Evolutionary conservation across 2,797 vertebrate species (phyloP), one percentile per base, ranked within the genome.

Genomic region (Phyllotis vaccarum): DNA sequence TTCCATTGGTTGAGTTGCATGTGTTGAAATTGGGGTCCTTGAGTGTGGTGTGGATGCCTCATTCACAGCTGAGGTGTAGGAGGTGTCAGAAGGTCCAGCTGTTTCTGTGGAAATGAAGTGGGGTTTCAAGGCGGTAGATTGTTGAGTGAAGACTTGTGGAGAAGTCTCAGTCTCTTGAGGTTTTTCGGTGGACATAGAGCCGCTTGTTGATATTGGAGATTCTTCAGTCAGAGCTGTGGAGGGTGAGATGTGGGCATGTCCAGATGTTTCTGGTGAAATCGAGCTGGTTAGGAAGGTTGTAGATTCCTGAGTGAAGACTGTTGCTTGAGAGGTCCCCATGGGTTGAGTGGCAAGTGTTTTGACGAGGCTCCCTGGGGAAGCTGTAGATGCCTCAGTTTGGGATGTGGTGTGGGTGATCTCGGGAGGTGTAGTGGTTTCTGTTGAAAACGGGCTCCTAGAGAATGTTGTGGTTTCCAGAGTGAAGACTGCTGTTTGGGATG

Each of bases 51-150:
- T 64, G 5, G 81, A 3, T 27, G 1, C n/a, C 40, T 60, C 56
- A 16, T 14, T 2, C 6, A 0, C 13, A 8, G 34, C 4, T 54
- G 46, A n/a, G 34, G 9, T 52, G 7, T 12, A 21, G 11, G 19
- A 12, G 19, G 21, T 72, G 5, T 29, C 46, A 2, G 66, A 0
- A 10, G 46, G 2, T 0, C 29, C 22, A 56, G 5, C n/a, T 56
- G 21, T 24, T 6, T 22, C 0, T 58, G 5, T 5, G 14, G 29
- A 19, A 24, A 5, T 6, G 37, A 29, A 29, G 46, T 34, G 14
- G 13, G 27, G 6, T n/a, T n/a, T n/a, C n/a, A n/a, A 49, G 43
- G 43, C 31, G 16, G 40, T 31, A 2, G 43, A 49, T 17, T n/a
- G n/a, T n/a, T 56, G 54, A 40, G 5, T 9, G 12, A 29, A 10